phyloP scores from a whole-genome alignment of 2,113 vertebrate genomes.

The Notothenia rossii region DNA sequence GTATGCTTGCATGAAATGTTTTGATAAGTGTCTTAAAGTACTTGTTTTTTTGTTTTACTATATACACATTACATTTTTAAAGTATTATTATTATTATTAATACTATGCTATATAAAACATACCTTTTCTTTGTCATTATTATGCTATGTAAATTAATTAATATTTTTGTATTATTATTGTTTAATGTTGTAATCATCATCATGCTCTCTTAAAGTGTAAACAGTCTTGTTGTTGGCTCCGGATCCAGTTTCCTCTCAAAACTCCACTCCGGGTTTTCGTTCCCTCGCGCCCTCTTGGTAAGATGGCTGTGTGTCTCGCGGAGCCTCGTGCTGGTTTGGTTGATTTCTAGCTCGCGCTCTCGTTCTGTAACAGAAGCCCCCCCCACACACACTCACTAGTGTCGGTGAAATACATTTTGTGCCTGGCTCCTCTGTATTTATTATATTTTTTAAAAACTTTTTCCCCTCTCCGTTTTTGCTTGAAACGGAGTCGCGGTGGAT shows the following conservation, averaged over 20 bases:
- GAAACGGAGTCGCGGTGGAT: conserved; percentile 82
- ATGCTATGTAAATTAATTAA: no score
- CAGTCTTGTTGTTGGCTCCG: conserved; percentile 57
- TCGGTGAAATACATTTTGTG: conserved; percentile 76
- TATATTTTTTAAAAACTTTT: conserved; percentile 74
- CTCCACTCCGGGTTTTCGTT: conserved; percentile 88
- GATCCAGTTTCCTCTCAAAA: conserved; percentile 47
- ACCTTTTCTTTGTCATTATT: no score
- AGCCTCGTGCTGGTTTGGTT: conserved; percentile 95
- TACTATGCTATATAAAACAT: no score
- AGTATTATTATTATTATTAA: no score
- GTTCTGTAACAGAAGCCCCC: conserved; percentile 84
- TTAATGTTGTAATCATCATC: no score
- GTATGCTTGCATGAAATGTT: no score
- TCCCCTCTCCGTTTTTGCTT: conserved; percentile 74
- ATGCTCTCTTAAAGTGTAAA: conserved; percentile 50
- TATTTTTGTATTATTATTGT: no score
- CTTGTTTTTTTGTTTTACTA: no score
- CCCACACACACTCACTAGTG: conserved; percentile 68
- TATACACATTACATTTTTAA: no score
- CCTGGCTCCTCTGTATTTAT: conserved; percentile 77
- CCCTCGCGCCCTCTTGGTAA: conserved; percentile 89
- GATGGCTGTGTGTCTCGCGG: conserved; percentile 97
- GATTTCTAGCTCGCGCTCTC: conserved; percentile 85
- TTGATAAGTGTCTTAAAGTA: no score